These are phyloP conservation scores for Oreochromis aureus DNA, from an alignment of 2,113 vertebrate species.

Conservation along the genomic window DNA sequence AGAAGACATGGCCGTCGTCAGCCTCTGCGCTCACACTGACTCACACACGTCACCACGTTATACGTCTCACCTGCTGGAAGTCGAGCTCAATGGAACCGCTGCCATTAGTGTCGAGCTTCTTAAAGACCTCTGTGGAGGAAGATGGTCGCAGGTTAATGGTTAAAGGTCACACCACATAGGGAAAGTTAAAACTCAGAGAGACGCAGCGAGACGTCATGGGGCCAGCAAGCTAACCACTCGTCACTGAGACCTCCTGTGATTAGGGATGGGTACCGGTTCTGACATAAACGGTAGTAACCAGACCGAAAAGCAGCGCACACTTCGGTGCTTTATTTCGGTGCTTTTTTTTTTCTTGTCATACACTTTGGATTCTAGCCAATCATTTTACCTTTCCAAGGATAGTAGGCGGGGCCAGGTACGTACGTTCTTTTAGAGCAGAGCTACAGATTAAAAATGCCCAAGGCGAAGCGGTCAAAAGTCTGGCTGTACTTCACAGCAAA, in stretches of 20 bases:
- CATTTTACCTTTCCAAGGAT: no score
- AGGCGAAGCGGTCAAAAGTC: no score
- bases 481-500: no score
- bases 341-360: no score
- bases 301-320: no score
- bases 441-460: no score
- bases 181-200: neutral
- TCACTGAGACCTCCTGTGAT: neutral
- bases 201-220: neutral
- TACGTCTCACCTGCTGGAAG: slow-evolving; percentile 53
- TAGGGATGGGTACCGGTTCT: no score
- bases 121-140: slow-evolving; percentile 54
- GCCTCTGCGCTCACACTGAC: neutral
- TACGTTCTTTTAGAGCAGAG: no score
- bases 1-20: neutral
- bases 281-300: no score
- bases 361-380: no score
- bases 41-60: neutral
- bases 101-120: slow-evolving; percentile 35
- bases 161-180: neutral
- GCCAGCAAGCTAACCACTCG: neutral
- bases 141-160: neutral
- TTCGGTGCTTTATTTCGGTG: no score
- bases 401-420: no score
- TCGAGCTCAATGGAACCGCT: slow-evolving; percentile 60